Conservation (phyloP, 2,113 vertebrate genomes). For the Halichoerus grypus region DNA sequence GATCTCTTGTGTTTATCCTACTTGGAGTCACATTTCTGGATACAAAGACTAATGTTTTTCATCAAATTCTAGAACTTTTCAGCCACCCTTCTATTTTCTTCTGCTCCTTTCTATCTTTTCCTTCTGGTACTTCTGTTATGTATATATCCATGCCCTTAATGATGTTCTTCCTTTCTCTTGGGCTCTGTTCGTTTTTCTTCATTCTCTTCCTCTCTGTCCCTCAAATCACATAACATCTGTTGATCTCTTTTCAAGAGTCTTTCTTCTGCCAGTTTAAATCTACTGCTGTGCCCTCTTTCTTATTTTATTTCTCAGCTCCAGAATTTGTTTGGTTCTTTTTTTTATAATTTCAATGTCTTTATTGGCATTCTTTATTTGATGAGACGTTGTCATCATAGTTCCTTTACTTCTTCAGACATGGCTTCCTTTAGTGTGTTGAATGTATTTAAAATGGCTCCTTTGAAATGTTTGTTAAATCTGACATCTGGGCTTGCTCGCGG, state of each 20-base stretch:
- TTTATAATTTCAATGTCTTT: background rate
- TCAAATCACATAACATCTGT: background rate
- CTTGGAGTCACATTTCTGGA: background rate
- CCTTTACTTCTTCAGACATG: background rate
- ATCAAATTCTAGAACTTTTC: background rate
- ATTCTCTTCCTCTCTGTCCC: background rate
- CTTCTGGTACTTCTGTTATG: background rate
- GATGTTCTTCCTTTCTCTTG: background rate
- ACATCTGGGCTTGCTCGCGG: background rate
- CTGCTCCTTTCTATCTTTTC: background rate
- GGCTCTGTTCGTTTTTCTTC: background rate
- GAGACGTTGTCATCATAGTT: background rate
- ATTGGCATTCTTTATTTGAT: background rate
- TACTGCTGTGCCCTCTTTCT: background rate
- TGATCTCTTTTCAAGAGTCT: background rate
- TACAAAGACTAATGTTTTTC: background rate
- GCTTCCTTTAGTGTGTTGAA: background rate
- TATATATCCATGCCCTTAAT: background rate
- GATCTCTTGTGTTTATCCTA: background rate
- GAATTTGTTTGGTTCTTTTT: background rate
- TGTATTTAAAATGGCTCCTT: background rate
- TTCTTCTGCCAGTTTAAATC: background rate
- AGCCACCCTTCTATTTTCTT: background rate
- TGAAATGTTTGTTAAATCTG: background rate
- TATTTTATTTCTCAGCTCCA: constrained; percentile 22